These are phyloP conservation scores for fruit fly (Drosophila melanogaster) DNA, from an alignment of 1,140 invertebrate genomes.

Conservation along the genomic window DNA sequence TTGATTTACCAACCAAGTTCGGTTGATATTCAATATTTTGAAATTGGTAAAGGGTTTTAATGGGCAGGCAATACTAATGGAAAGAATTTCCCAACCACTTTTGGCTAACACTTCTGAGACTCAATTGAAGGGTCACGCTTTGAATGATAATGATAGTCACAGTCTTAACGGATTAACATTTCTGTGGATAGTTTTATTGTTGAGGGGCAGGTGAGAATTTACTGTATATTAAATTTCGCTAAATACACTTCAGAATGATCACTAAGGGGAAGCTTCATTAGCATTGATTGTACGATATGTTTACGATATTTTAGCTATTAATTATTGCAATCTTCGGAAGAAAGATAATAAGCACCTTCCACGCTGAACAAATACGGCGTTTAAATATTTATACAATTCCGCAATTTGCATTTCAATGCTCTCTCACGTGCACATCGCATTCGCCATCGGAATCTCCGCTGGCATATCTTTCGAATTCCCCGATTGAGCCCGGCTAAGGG, in stretches of 20 bases:
- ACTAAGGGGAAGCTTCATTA: conserved; percentile 36
- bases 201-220: conserved; percentile 26
- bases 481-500: conserved; percentile 30
- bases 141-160: conserved; percentile 10
- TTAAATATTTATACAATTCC: conserved; percentile 64
- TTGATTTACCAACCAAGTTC: no score
- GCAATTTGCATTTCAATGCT: conserved; percentile 70
- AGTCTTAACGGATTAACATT: conserved; percentile 31
- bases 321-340: conserved; percentile 54
- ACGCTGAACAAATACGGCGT: conserved; percentile 33
- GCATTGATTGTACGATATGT: conserved; percentile 18
- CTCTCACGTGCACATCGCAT: conserved; percentile 45
- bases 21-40: no score
- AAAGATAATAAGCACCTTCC: conserved; percentile 54
- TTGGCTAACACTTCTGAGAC: not conserved
- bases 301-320: conserved; percentile 55
- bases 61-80: not conserved
- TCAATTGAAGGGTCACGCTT: conserved; percentile 16
- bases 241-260: conserved; percentile 16
- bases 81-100: not conserved
- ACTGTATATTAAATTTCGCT: conserved; percentile 13
- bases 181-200: conserved; percentile 15
- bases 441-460: conserved; percentile 20
- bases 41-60: not conserved
- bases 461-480: conserved; percentile 32